Percentiles rank a stretch among this genome's conserved stretches.
These are phyloP conservation scores for Rhinophrynus dorsalis DNA, from an alignment of 2,797 vertebrate species.

Conservation along the genomic window DNA sequence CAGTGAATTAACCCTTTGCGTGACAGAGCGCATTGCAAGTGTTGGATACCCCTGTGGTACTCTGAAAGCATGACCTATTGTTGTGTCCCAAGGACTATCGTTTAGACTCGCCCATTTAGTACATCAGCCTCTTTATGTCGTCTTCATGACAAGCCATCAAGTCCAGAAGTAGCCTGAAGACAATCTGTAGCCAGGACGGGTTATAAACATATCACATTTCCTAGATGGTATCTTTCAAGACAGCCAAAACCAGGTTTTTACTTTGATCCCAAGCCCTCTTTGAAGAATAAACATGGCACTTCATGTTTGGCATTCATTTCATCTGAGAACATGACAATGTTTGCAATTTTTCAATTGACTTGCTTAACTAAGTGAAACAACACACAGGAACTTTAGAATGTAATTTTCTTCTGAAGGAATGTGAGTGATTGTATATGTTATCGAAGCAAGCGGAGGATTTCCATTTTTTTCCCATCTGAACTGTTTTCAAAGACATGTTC, in stretches of 20 bases:
- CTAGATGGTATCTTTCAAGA: background rate
- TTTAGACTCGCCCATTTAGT: too few species aligned
- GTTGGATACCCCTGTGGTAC: too few species aligned
- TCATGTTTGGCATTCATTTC: background rate
- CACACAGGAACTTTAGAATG: slow-evolving; percentile 41
- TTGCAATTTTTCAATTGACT: slow-evolving; percentile 55
- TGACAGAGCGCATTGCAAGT: too few species aligned
- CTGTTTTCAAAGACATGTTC: background rate
- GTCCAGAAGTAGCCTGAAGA: too few species aligned
- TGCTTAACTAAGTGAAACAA: slow-evolving; percentile 63
- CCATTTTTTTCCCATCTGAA: slow-evolving; percentile 37
- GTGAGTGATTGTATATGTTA: slow-evolving; percentile 54
- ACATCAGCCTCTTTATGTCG: too few species aligned
- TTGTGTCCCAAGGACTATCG: too few species aligned
- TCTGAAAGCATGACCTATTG: too few species aligned
- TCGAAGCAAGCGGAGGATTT: slow-evolving; percentile 59
- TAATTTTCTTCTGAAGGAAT: background rate
- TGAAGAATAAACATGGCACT: background rate
- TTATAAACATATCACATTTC: background rate
- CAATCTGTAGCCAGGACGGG: too few species aligned
- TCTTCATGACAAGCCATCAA: too few species aligned
- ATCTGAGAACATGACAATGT: background rate
- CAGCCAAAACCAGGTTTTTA: background rate
- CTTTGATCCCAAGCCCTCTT: background rate
- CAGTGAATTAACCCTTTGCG: too few species aligned